Base-by-base conservation (phyloP, 2,797 vertebrate genomes). In the Serranus cabrilla region DNA sequence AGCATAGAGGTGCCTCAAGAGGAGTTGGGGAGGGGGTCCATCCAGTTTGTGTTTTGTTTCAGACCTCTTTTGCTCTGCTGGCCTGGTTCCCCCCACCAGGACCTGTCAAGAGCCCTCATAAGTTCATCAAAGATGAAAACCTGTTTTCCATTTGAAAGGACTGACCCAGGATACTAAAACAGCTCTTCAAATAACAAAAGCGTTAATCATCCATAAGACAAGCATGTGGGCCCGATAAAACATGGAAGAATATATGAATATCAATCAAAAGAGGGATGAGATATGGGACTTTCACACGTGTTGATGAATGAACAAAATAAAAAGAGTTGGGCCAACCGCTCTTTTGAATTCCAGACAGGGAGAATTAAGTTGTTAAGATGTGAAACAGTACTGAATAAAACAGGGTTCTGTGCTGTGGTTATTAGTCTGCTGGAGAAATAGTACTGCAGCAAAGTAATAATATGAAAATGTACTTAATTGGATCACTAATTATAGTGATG, bases 61-160 rank as follows among this genome's bases (percentile, higher is more conserved):
- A 55, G 59, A 65, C 47, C 74, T 72, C 58, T 71, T 87, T 81
- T 52, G 65, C 83, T 76, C 51, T 51, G 60, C 65, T 23, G 56
- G 45, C 73, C 78, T 45, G 46, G 72, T 51, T 27, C 27, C 58
- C 64, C 63, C 70, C 67, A 68, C 70, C 76, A 83, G 70, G 86
- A 85, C 81, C 84, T 90, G 90, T 94, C 92, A 91, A 93, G 89
- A 87, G 89, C 92, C 77, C 91, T 95, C 92, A 94, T 94, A 94
- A 94, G 90, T 95, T 94, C 91, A 93, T 95, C 92, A 94, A 84
- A 91, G 90, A 93, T 85, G 88, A 91, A 93, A 94, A 94, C 79
- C 91, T 89, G 83, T 67, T 95, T 95, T 94, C 87, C 93, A 95
- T 95, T 84, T 94, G 90, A 95, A 95, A 92, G 87, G 87, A 78